Evolutionary conservation across 1,140 invertebrate genomes (phyloP), one percentile per base, ranked within the genome.

Genomic region (Campoletis sonorensis): DNA sequence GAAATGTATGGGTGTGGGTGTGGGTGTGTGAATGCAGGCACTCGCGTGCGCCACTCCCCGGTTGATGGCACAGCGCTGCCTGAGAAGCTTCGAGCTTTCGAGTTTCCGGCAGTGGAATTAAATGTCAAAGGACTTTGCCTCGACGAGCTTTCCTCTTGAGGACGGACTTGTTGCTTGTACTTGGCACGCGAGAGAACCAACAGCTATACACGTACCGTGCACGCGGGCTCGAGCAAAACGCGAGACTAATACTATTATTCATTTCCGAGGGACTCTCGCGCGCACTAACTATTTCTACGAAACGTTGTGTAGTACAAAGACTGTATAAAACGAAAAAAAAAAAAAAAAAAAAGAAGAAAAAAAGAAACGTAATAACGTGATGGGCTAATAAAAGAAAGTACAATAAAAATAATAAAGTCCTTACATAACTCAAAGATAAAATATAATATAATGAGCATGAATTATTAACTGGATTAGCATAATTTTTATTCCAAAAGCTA

Each of bases 71-170:
- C 51, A 18, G 15, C 23, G 16, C 37, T 64, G 37, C 13, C 67
- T 70, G 67, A 15, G 61, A 23, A 78, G 76, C 76, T 78, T 40
- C 58, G 76, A 78, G 54, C 67, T 45, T 78, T 64, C 33, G 26
- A 67, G 76, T 64, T 78, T 64, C 33, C 76, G 27, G 30, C 27
- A 45, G 33, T 67, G 37, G 33, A 78, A 78, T 78, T 40, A 64
- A 78, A 78, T 78, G 76, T 77, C 76, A 78, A 78, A 78, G 58
- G 76, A 78, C 33, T 70, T 27, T 70, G 67, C n/a, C 58, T 23
- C 33, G n/a, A 21, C 26, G 23, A 26, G 33, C 30, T 77, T 78
- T 30, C 54, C 51, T 77, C 26, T 77, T 67, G 49, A 61, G 58
- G 67, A 70, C 30, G 33, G 37, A 78, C 76, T 78, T 78, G 76